Evolutionary conservation across 2,797 vertebrate genomes (phyloP), one percentile per base, ranked within the genome.

Genomic region (Falco rusticolus): DNA sequence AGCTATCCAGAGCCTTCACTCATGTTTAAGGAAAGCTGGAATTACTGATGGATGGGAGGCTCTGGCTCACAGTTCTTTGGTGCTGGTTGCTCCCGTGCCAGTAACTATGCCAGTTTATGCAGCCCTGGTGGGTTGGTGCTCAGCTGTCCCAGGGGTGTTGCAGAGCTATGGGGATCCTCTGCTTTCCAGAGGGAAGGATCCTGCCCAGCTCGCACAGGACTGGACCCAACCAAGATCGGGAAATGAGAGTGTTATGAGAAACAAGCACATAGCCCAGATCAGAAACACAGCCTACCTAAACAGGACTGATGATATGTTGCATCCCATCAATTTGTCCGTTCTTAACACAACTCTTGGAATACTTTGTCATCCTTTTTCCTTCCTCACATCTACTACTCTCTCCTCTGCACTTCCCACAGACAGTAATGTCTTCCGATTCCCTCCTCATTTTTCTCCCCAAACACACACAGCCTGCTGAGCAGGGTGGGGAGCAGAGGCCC

Each of bases 341-440:
- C 84, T 94, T 89, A 87, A 66, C 81, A 65, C 50, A 71, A 20
- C 54, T 80, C 84, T 48, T 77, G 45, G 77, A 92, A 87, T 84
- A 94, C 34, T 91, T 60, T 17, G 33, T 76, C 17, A 6, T 66
- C 51, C 84, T 93, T 95, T 95, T 91, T 76, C 60, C 57, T 74
- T 87, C 54, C 33, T 84, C 69, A 48, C 54, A 53, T 47, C 60
- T 79, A 14, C 81, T 74, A 34, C 12, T 69, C 53, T 95, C 90
- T 90, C 84, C 78, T 89, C 88, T 88, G 66, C 66, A 60, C 72
- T 74, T 86, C 51, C 80, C 65, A 80, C 41, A 53, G 68, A 60
- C 25, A 56, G 34, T 45, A 78, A 59, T 16, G 3, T 56, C 85
- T 94, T 92, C 79, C 43, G 88, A 20, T 29, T 34, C n/a, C 9